Base-by-base conservation (phyloP, 2,113 vertebrate species). In the Sclerurus mexicanus region DNA sequence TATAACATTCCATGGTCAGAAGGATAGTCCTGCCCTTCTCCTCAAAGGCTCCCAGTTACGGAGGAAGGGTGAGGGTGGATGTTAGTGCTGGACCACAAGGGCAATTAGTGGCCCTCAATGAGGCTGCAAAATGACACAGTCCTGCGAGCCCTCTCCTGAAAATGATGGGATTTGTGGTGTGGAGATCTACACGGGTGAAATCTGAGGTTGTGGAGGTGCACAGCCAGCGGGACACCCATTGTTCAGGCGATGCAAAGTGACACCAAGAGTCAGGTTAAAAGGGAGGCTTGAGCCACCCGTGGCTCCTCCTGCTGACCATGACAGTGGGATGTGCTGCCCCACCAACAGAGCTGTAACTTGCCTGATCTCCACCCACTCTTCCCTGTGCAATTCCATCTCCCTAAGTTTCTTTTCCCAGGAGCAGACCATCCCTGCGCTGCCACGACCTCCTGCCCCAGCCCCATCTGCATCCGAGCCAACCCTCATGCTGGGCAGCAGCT, bases 141-240 rank as follows among this genome's bases (percentile, higher is more conserved):
- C 44, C 33, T 50, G 39, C n/a, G 87, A 60, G 28, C 23, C 58
- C 21, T 33, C 30, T 60, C 69, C 74, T 49, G 53, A 59, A 80
- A 74, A 49, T 0, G 6, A 15, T 13, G n/a, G 59, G 22, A 71
- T 35, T 28, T 1, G 0, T 3, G 2, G 14, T 37, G 56, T 13
- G 23, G 27, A 68, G 30, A 53, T 20, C 46, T 12, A 1, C 30
- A 55, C 10, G 50, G 52, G 37, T 28, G 39, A 62, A 73, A 85
- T 28, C 31, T 59, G 31, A 25, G 47, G 40, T 7, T 74, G 35
- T 28, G 69, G 50, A 78, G 63, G 8, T 11, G 13, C 42, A 23
- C 1, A 13, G 52, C 20, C 58, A 67, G 27, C 1, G 0, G 20
- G 13, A 46, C 1, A 2, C 8, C 21, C 50, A 3, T 14, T 18